Evolutionary conservation across 2,888 invertebrate genomes (phyloP), one percentile per base, ranked within the genome.

Genomic region (Galerucella calmariensis): DNA sequence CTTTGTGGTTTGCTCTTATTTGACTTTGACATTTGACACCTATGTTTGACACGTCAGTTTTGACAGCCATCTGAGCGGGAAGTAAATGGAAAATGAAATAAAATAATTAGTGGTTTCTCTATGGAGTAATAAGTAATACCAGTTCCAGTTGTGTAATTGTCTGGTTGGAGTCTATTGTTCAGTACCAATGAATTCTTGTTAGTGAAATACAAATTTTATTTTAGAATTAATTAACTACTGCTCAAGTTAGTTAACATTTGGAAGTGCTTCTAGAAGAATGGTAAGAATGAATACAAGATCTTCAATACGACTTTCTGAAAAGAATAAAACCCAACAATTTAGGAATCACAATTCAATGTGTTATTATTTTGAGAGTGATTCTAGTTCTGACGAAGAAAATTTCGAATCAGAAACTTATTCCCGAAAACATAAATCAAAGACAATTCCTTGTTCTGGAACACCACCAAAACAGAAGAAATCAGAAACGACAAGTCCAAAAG

Each of bases 381-480:
- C 75, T 77, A 77, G 77, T 27, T 71, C 78, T 56, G 79, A 76
- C 11, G 68, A 71, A 67, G 65, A 71, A 16, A 20, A 27, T 53
- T 6, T 20, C 51, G 35, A n/a, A 2, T 46, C 11, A 6, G 48
- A 65, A n/a, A 46, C 41, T 4, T 11, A 46, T 44, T 63, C 14
- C 12, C 74, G 71, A 62, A 75, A 76, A 69, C 51, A 44, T 4
- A 73, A 75, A 51, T 75, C 71, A 41, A 75, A 69, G 59, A 77
- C 73, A 56, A 77, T 75, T 1, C 62, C 77, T 46, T n/a, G 67
- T 10, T 75, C 79, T 61, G 83, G 83, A 12, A 86, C 86, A 35
- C 87, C 87, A n/a, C 86, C 86, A 27, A 88, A 88, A 80, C 84
- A 83, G 77, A 82, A 74, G 73, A 86, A 83, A 79, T 16, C 48